Base-by-base conservation (phyloP, 1,140 invertebrate genomes). In the Teleopsis dalmanni region DNA sequence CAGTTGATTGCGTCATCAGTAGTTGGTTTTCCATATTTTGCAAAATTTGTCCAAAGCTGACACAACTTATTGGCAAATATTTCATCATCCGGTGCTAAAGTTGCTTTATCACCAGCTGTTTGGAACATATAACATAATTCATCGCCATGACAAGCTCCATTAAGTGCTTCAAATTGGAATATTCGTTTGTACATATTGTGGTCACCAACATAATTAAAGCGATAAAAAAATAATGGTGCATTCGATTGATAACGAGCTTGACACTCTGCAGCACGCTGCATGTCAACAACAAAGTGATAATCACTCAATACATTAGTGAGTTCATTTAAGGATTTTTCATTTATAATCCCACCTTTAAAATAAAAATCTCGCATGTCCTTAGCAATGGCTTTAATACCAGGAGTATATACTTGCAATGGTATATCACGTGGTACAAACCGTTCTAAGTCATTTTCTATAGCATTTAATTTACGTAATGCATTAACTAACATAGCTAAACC, bases 11-110 rank as follows among this genome's bases (percentile, higher is more conserved):
- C n/a, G n/a, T n/a, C n/a, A n/a, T n/a, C n/a, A n/a, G n/a, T n/a
- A 25, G 53, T 68, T 1, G 72, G 72, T 10, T 66, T 64, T 1
- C 63, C 75, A 40, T 67, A 73, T 57, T 78, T 79, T 0, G 80
- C 80, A 64, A 83, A 82, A 55, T 81, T 81, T 0, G 78, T 76
- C 80, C 80, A 82, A 62, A 82, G 60, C 41, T 73, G 70, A 0
- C 78, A 72, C 57, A 81, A 71, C n/a, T n/a, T n/a, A 38, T 67
- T 65, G 1, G 74, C 72, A 26, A 31, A 47, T 19, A 57, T 59
- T 25, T 59, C 62, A 10, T 52, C 50, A 0, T 54, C 58, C 3
- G 49, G 18, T 6, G 72, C 63, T n/a, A 13, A 72, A 64, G 22
- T 75, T 48, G 18, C 69, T 52, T 76, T 73, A 1, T 75, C 54